Evolutionary conservation across 2,113 vertebrate genomes (phyloP).

Genomic region (Apus apus): DNA sequence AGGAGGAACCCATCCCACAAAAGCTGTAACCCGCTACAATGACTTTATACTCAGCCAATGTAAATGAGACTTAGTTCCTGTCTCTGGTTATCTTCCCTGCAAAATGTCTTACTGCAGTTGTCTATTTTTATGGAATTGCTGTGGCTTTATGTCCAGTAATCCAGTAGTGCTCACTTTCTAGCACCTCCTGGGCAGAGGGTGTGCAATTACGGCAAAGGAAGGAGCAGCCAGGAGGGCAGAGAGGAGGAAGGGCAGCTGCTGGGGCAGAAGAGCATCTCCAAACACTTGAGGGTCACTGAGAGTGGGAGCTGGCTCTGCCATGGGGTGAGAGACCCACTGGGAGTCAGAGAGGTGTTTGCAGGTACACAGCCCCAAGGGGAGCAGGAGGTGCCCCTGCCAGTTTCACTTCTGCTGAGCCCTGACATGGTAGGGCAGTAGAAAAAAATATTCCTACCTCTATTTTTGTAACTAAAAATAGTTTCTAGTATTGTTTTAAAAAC

Average conservation of each 20-base stretch:
- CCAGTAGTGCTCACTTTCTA: background rate
- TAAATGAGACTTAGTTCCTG: background rate
- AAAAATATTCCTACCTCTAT: background rate
- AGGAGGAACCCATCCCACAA: constrained; percentile 40
- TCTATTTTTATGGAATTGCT: background rate
- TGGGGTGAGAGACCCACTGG: fast-evolving
- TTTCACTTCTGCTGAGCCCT: constrained; percentile 27
- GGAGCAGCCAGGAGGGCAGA: background rate
- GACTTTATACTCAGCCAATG: background rate
- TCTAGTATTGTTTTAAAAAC: background rate
- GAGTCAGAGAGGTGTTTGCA: background rate
- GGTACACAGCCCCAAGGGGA: fast-evolving
- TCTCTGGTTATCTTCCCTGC: background rate
- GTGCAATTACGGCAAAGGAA: fast-evolving
- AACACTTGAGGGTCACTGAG: background rate
- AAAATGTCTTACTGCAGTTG: background rate
- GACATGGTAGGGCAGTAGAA: background rate
- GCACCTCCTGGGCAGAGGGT: background rate
- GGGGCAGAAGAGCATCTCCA: background rate
- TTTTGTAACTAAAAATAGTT: background rate
- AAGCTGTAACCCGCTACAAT: background rate
- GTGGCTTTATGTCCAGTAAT: background rate
- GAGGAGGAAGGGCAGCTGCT: background rate
- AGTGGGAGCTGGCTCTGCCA: background rate
- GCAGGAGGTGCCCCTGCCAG: background rate